Base-by-base conservation (phyloP, 2,797 vertebrate species). In the Hylomyscus alleni region DNA sequence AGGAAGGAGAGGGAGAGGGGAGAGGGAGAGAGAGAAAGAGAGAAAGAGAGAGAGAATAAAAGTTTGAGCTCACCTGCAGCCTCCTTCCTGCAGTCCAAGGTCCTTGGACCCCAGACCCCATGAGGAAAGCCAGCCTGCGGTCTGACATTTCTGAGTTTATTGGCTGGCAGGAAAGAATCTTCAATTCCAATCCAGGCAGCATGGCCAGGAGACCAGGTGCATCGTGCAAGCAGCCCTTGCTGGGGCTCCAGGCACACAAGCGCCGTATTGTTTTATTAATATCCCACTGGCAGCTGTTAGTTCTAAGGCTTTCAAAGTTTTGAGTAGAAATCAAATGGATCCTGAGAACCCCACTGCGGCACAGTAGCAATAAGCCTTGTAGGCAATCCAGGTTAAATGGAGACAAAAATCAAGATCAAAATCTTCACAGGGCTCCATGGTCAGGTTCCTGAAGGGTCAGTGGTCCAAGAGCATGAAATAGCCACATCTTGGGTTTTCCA, bases 201-300 rank as follows among this genome's bases (percentile, higher is more conserved):
- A 31, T 75, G 44, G 4, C 65, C 22, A 95, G 92, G 95, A 87
- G 56, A 86, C 34, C 73, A 62, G 93, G 69, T 89, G 67, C 83
- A 22, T 62, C 76, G 82, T 89, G 78, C 26, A 81, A 72, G 89
- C 2, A 24, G 40, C 58, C 44, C 75, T n/a, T 52, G 67, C 69
- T 26, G 0, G 22, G 26, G 47, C 76, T 80, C 60, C 58, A 3
- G 5, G 8, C 60, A 52, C 89, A 67, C 44, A 37, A 50, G 60
- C n/a, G 82, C 75, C 60, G 93, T 90, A 62, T 92, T 95, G 94
- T 97, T 95, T 96, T 96, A 83, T 97, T 97, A 94, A 97, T 96
- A 95, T 85, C 56, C 81, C 65, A 83, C 90, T 85, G 87, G 95
- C 93, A 95, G 94, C 94, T 97, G 90, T 84, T 96, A 34, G 84